Base-by-base conservation (phyloP, 2,113 vertebrate genomes). In the Rhinogobius similis region DNA sequence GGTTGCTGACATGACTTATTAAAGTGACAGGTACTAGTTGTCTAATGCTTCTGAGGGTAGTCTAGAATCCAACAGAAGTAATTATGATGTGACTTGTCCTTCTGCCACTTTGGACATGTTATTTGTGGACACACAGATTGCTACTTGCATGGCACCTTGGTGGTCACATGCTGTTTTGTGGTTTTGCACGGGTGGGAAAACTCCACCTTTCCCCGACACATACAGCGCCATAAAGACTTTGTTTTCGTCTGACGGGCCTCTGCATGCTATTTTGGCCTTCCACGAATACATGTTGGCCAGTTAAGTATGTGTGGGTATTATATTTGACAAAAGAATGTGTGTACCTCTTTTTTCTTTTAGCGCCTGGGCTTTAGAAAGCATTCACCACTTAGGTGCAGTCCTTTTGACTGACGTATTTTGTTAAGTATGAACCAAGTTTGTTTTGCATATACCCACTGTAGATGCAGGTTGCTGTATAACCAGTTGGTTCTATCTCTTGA, bases 141-240 rank as follows among this genome's bases (percentile, higher is more conserved):
- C 23, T 39, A 50, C 52, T 66, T 82, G 74, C 65, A 63, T 82
- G 74, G 61, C 78, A 78, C 81, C 68, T 84, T 72, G 23, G 70
- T 84, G 74, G 75, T 79, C 80, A 78, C 62, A 76, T 9, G 62
- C 59, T 62, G 70, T 52, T 75, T 14, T 53, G 69, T 36, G 48
- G 76, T 89, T 82, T 70, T 71, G 73, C 75, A 70, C 64, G 73
- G 66, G 73, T 83, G 83, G 77, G 78, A 88, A 89, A 75, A 74
- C 75, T 65, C 73, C 77, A 53, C 79, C 62, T 63, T 80, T 75
- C 68, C 63, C 12, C 72, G 61, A 68, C 24, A 66, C 32, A 62
- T 62, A 13, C 24, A 62, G 43, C 3, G 2, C 59, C 24, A 67
- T 73, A 77, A 67, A 76, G 67, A 62, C 56, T 75, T 72, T 77